Conservation (phyloP, 2,113 vertebrate genomes). For the Hassar affinis region DNA sequence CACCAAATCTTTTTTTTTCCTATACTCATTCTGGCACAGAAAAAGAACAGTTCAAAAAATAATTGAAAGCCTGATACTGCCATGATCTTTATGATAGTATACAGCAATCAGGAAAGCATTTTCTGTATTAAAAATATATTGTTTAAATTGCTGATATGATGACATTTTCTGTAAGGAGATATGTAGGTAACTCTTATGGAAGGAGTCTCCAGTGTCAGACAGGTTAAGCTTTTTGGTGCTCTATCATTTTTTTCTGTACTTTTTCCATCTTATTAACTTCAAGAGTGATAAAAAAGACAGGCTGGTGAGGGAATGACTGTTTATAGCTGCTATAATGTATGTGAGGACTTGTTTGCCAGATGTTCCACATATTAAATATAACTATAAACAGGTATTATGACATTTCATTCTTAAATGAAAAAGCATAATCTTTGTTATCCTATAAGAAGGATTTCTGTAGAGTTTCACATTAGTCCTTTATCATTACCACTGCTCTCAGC, state of each 20-base stretch:
- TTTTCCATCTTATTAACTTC: background rate
- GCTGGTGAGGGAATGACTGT: background rate
- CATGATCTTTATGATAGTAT: background rate
- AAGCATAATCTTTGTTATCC: no score
- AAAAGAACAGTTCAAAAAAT: no score
- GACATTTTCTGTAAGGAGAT: background rate
- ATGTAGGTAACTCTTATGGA: background rate
- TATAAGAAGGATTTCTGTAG: no score
- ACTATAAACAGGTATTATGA: background rate
- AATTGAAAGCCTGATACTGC: background rate
- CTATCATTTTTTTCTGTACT: background rate
- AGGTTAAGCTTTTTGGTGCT: background rate
- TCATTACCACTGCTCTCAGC: background rate
- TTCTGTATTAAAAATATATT: background rate
- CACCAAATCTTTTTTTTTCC: no score
- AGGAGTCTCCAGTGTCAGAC: background rate
- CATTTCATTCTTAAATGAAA: background rate
- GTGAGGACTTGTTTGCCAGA: no score
- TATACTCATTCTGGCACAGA: no score
- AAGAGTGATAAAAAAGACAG: background rate
- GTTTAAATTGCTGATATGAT: background rate
- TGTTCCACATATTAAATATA: no score
- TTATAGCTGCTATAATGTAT: background rate
- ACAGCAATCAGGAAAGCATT: background rate
- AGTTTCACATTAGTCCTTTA: background rate